Evolutionary conservation across 1,140 invertebrate genomes (phyloP).

Genomic region (Teleogryllus occipitalis): DNA sequence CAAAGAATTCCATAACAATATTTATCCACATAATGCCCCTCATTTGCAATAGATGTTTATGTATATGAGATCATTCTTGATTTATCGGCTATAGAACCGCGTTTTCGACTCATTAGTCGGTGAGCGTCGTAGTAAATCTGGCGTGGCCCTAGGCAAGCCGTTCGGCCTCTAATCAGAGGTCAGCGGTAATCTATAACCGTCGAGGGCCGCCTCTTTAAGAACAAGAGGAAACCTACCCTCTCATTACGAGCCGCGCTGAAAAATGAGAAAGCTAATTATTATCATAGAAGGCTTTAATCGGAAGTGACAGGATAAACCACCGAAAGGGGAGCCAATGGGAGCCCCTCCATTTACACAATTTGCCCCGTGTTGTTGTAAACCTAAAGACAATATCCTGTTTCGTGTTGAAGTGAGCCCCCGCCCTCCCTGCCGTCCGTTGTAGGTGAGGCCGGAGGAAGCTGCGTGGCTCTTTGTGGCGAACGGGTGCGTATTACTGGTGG

Average conservation of each 20-base stretch:
- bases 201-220: background rate
- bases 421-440: too few relatives aligned
- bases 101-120: background rate
- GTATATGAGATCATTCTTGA: too few relatives aligned
- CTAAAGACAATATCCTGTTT: background rate
- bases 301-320: background rate
- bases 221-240: slow-evolving; percentile 3
- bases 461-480: background rate
- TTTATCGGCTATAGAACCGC: too few relatives aligned
- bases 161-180: background rate
- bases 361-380: background rate
- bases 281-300: background rate
- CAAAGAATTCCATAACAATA: too few relatives aligned
- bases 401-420: background rate
- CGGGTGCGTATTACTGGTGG: background rate
- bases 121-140: background rate
- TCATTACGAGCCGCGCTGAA: background rate
- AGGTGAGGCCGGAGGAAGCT: too few relatives aligned
- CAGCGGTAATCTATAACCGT: background rate
- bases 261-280: background rate
- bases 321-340: background rate
- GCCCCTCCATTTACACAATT: background rate
- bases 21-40: too few relatives aligned
- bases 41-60: too few relatives aligned
- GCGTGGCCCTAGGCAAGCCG: background rate